A percentile compares a stretch with the other conserved stretches of the same genome.
These are phyloP conservation scores for Drosophila neocordata DNA, from an alignment of 1,140 invertebrate species.

Conservation along the genomic window DNA sequence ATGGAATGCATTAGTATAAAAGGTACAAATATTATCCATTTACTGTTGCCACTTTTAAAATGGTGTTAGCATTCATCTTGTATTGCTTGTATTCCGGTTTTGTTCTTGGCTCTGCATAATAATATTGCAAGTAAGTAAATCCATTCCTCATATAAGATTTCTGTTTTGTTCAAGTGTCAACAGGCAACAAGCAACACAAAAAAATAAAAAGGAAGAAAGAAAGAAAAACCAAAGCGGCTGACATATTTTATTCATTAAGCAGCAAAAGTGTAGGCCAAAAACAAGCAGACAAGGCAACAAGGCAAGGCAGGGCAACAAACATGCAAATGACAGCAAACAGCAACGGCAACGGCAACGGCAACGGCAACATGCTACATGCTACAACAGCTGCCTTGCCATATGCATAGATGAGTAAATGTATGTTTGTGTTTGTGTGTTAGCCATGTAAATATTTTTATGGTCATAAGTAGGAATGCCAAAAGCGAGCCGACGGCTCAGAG, in stretches of 20 bases:
- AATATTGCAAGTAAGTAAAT: slow-evolving; percentile 47
- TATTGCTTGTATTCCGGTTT: slow-evolving; percentile 25
- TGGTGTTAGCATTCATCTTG: background rate
- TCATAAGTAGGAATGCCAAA: slow-evolving; percentile 74
- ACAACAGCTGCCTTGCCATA: slow-evolving; percentile 42
- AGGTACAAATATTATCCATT: background rate
- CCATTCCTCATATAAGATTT: slow-evolving; percentile 44
- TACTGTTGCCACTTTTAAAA: background rate
- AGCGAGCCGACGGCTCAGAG: slow-evolving; percentile 26
- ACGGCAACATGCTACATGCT: slow-evolving; percentile 13
- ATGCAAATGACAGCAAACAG: slow-evolving; percentile 72
- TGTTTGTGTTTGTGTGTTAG: slow-evolving; percentile 13
- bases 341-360: slow-evolving; percentile 25
- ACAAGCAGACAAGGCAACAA: slow-evolving; percentile 38
- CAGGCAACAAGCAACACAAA: slow-evolving; percentile 27
- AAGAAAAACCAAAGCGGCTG: slow-evolving; percentile 54
- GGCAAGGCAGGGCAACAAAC: slow-evolving; percentile 30
- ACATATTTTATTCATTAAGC: slow-evolving; percentile 81
- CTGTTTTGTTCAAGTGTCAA: slow-evolving; percentile 48
- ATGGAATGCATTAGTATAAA: background rate
- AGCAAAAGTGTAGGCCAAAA: slow-evolving; percentile 54
- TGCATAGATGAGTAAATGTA: slow-evolving; percentile 17
- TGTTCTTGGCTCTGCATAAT: slow-evolving; percentile 53
- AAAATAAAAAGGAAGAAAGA: no score
- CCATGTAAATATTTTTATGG: slow-evolving; percentile 80